Conservation (phyloP, 1,140 invertebrate genomes). For the Ostrea denselamellosa region DNA sequence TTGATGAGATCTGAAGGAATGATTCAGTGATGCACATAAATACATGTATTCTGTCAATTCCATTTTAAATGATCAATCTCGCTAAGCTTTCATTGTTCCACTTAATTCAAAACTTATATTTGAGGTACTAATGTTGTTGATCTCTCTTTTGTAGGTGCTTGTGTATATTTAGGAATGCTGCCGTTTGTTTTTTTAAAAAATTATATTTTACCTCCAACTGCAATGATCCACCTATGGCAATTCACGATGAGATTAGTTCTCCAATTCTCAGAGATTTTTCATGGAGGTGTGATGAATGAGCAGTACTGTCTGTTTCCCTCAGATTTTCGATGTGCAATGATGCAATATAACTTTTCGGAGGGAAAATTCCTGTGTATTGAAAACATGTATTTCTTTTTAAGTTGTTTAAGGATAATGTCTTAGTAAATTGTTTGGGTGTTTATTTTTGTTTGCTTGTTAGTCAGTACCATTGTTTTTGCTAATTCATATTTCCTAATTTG, state of each 20-base stretch:
- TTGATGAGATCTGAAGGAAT: not conserved
- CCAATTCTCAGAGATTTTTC: not conserved
- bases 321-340: conserved; percentile 26
- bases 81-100: no score
- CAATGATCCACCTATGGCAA: conserved; percentile 15
- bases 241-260: not conserved
- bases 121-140: not conserved
- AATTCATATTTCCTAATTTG: no score
- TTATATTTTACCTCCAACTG: not conserved
- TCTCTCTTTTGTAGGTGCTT: not conserved
- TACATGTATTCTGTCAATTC: no score
- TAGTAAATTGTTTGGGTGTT: not conserved
- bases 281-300: not conserved
- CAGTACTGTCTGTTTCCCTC: not conserved
- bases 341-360: conserved; percentile 19
- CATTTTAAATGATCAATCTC: no score
- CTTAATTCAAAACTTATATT: not conserved
- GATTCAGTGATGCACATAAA: no score
- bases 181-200: not conserved
- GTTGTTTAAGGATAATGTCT: not conserved
- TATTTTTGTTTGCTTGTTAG: not conserved
- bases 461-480: not conserved
- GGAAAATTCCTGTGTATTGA: not conserved
- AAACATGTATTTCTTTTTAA: not conserved
- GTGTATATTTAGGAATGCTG: not conserved